Percentiles rank a stretch among this genome's conserved stretches.
Evolutionary conservation across 2,113 vertebrate genomes (phyloP).

Genomic region (Saccopteryx bilineata): DNA sequence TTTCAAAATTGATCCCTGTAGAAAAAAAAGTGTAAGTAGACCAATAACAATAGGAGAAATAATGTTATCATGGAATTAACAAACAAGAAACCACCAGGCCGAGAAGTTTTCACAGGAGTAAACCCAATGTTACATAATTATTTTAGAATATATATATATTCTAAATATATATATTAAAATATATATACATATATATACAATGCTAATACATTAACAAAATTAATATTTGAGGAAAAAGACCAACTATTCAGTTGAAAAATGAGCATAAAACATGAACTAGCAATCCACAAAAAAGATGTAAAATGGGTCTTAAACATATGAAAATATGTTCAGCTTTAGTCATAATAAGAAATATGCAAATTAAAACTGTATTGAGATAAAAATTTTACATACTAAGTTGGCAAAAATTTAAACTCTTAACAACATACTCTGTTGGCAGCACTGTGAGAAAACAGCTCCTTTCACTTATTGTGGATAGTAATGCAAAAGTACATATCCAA

Average conservation of each 20-base stretch:
- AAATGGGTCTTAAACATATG: not conserved
- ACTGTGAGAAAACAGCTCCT: not conserved
- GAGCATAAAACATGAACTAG: not conserved
- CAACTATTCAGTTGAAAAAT: not conserved
- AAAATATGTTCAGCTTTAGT: not conserved
- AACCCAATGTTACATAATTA: not conserved
- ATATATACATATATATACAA: no score
- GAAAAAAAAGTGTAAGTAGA: conserved; percentile 1
- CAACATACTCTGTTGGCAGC: not conserved
- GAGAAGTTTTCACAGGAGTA: not conserved
- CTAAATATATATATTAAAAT: no score
- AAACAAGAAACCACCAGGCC: not conserved
- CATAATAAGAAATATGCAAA: conserved; percentile 5
- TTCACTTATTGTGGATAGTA: not conserved
- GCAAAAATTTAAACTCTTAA: not conserved
- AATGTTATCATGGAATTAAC: not conserved
- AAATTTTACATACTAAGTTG: not conserved
- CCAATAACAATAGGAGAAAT: not conserved
- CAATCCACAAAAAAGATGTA: not conserved
- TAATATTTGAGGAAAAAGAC: not conserved
- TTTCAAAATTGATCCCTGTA: not conserved
- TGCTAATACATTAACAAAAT: not conserved
- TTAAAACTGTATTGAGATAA: not conserved
- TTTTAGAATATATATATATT: not conserved
- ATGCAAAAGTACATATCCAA: not conserved